These are phyloP conservation scores for Liolophura sinensis DNA, from an alignment of 1,140 invertebrate species.

Conservation along the genomic window DNA sequence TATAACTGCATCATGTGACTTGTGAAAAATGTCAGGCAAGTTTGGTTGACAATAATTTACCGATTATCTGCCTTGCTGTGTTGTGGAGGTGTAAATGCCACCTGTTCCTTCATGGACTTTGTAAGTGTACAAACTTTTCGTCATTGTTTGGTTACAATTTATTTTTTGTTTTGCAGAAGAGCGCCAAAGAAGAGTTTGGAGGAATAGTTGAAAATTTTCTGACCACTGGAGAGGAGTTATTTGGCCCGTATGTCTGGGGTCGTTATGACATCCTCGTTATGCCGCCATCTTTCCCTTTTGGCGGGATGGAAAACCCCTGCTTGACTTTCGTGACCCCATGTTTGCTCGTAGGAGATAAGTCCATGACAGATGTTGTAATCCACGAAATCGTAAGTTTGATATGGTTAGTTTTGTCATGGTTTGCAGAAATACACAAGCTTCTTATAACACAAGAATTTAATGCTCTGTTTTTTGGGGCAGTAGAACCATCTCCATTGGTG, in stretches of 20 bases:
- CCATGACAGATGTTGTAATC: constrained; percentile 83
- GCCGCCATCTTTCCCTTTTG: constrained; percentile 88
- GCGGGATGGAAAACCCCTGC: constrained; percentile 96
- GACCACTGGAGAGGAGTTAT: constrained; percentile 72
- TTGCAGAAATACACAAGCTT: too few relatives aligned
- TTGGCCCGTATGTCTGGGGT: constrained; percentile 53
- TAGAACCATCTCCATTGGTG: too few relatives aligned
- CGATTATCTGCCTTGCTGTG: too few relatives aligned
- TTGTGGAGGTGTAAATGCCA: too few relatives aligned
- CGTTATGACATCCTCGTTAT: constrained; percentile 81
- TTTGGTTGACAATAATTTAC: too few relatives aligned
- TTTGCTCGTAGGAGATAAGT: constrained; percentile 81
- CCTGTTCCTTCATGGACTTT: too few relatives aligned
- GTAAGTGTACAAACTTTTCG: too few relatives aligned
- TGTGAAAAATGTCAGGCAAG: too few relatives aligned
- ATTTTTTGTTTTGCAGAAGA: constrained; percentile 74
- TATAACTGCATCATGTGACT: too few relatives aligned
- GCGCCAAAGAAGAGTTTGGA: constrained; percentile 33
- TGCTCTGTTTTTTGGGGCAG: too few relatives aligned
- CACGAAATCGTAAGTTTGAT: constrained; percentile 95
- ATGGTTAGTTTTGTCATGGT: too few relatives aligned
- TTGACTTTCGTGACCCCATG: constrained; percentile 92
- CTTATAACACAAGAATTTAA: too few relatives aligned
- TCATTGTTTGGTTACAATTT: constrained; percentile 1
- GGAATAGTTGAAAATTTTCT: constrained; percentile 77